These are phyloP conservation scores for Ammodramus savannarum DNA, from an alignment of 2,113 vertebrate species.

Conservation along the genomic window DNA sequence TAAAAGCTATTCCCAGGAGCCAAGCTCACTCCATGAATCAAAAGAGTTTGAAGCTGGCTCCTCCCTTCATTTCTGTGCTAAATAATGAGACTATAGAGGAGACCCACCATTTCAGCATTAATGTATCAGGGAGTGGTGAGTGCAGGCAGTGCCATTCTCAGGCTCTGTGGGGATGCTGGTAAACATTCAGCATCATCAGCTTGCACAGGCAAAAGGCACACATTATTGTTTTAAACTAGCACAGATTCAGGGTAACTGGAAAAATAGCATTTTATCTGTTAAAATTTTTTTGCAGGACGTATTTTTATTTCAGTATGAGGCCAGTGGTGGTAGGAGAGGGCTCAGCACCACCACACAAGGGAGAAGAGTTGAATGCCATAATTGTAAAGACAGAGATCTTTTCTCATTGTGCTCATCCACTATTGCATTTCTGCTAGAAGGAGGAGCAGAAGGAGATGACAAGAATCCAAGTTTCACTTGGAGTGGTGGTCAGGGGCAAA, in stretches of 20 bases:
- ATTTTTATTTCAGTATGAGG: background rate
- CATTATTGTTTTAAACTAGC: conserved; percentile 37
- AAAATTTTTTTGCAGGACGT: background rate
- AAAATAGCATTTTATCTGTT: background rate
- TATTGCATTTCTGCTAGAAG: background rate
- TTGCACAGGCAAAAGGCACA: background rate
- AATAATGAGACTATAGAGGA: background rate
- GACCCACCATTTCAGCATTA: background rate
- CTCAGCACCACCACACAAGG: background rate
- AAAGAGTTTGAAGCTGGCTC: background rate
- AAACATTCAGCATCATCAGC: background rate
- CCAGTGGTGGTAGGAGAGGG: background rate
- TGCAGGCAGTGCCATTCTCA: conserved; percentile 4
- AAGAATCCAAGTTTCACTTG: background rate
- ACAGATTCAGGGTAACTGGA: background rate
- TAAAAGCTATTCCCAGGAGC: background rate
- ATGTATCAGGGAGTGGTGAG: background rate
- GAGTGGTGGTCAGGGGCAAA: background rate
- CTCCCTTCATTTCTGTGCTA: background rate
- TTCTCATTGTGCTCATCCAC: background rate
- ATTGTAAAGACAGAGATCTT: background rate
- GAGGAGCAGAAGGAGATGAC: background rate
- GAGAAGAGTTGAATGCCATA: background rate
- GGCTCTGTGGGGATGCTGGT: conserved; percentile 18
- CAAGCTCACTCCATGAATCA: background rate